Base-by-base conservation (phyloP, 2,888 invertebrate species). In the Tanypteryx hageni region DNA sequence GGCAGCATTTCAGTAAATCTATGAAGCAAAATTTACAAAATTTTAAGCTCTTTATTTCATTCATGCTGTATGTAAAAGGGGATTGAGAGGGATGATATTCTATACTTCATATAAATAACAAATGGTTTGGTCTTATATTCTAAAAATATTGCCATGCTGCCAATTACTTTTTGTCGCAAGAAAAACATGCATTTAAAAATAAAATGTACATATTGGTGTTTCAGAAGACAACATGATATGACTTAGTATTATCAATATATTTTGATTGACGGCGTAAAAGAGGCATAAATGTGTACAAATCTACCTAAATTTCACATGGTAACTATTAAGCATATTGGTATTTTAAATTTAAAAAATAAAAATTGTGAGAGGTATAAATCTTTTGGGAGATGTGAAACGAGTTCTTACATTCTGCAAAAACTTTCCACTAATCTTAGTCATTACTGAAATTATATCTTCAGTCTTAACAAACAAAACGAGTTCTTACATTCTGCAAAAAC, bases 11-110 rank as follows among this genome's bases (percentile, higher is more conserved):
- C n/a, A 44, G 31, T 44, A 64, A 64, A 44, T 64, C 89, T 89
- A 89, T 14, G 89, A 89, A 89, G 89, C 89, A 89, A 76, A 22
- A 22, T 16, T 89, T 89, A 64, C 44, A 64, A 89, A 89, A 64
- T 7, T 85, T 57, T 89, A 44, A 56, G 64, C 64, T 27, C 76
- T 76, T 76, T 27, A 13, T 76, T 11, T 76, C 22, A 22, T 76
- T 27, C 11, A 76, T 76, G 22, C 9, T 76, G 11, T 44, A 1
- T 44, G 44, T 44, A 44, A 44, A 44, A 44, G 44, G 44, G n/a
- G n/a, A 76, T 22, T 76, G 1, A 27, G 11, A 27, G 76, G 11
- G 27, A 27, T 13, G 0, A 22, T 27, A 27, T 27, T 18, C 16
- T 27, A 22, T 27, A 27, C 76, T 22, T 44, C 5, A 5, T 5